Conservation (phyloP, 2,888 invertebrate genomes). For the Habroteleia sp. region DNA sequence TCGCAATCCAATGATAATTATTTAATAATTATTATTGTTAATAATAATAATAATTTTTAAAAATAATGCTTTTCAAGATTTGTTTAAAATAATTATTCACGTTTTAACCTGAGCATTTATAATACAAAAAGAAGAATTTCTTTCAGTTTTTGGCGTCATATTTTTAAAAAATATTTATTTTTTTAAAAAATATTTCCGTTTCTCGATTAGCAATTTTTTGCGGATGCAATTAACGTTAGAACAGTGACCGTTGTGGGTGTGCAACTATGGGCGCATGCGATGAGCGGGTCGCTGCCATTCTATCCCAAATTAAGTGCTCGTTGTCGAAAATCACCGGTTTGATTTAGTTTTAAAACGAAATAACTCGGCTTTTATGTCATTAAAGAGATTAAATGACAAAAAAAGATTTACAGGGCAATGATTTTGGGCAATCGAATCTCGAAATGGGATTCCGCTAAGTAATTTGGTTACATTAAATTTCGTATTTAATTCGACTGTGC, state of each 20-base stretch:
- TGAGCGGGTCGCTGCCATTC: conserved; percentile 36
- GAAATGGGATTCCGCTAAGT: conserved; percentile 14
- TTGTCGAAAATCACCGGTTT: conserved; percentile 46
- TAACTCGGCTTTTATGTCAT: conserved; percentile 45
- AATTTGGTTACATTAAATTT: conserved; percentile 21
- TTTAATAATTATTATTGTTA: too few relatives aligned
- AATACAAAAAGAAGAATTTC: too few relatives aligned
- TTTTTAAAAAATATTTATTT: too few relatives aligned
- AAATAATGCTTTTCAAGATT: too few relatives aligned
- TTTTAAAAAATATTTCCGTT: conserved; percentile 1
- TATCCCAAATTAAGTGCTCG: conserved; percentile 48
- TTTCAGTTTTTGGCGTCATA: too few relatives aligned
- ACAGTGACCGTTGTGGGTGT: conserved; percentile 39
- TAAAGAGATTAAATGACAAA: conserved; percentile 29
- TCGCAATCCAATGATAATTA: too few relatives aligned
- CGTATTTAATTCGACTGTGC: conserved; percentile 1
- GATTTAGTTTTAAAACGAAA: conserved; percentile 49
- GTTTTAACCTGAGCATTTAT: too few relatives aligned
- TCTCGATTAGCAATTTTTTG: conserved; percentile 14
- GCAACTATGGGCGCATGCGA: conserved; percentile 35
- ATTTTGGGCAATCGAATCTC: neutral
- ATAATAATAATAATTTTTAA: too few relatives aligned
- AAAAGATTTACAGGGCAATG: conserved; percentile 18
- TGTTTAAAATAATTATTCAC: too few relatives aligned
- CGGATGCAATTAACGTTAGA: conserved; percentile 16